Base-by-base conservation (phyloP, 2,113 vertebrate genomes). In the Limanda limanda region DNA sequence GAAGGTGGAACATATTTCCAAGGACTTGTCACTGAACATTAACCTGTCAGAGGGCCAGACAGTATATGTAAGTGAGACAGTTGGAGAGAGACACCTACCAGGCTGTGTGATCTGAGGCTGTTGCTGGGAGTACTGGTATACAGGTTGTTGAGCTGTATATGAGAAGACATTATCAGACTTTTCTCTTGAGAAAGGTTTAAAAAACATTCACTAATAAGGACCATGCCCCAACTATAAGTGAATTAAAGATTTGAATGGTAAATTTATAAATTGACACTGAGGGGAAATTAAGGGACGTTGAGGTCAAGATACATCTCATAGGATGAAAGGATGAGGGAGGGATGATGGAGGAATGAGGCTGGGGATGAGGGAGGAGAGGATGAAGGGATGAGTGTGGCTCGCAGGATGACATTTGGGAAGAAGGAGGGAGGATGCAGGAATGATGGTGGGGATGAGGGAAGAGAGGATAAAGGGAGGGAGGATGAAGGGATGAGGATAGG, bases 11-110 rank as follows among this genome's bases (percentile, higher is more conserved):
- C n/a, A 78, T 8, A 20, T 58, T 35, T 24, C 17, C 45, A 62
- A 17, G 18, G 24, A 60, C 27, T 10, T 1, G 5, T 14, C 68
- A 61, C 25, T 31, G 10, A 64, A 63, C 1, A 3, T 14, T 4
- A 52, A 52, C 18, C 48, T 51, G 56, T 57, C 12, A 24, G 21
- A 21, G n/a, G 67, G 35, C 55, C 3, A 35, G 35, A 35, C 35
- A 35, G 35, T 31, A 6, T 4, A 31, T 31, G 27, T 31, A 31
- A 5, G 27, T 31, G 27, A 31, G 27, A 31, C 27, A 31, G 27
- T 31, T 31, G 27, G 27, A 31, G 27, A 31, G 27, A 61, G 15
- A 62, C 15, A 18, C 84, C 73, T 45, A 87, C 84, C 78, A 6
- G 78, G 2, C 0, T 73, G 69, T 0, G 72, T 0, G 0, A 57